These are phyloP conservation scores for Sebastes paucispinis DNA, from an alignment of 2,797 vertebrate species.

Conservation along the genomic window DNA sequence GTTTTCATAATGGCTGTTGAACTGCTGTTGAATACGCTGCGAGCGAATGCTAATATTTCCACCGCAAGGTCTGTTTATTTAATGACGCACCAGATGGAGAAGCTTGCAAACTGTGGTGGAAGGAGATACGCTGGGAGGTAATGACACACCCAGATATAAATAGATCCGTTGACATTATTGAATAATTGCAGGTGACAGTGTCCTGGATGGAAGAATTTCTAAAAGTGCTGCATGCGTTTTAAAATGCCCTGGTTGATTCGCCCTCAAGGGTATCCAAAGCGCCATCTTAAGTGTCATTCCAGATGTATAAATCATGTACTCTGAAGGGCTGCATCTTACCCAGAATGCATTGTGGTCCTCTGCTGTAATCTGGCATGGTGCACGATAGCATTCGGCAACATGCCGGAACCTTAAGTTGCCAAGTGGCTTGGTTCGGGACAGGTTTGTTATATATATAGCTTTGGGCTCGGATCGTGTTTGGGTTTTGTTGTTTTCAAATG, in stretches of 20 bases:
- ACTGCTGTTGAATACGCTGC: slow-evolving; percentile 36
- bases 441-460: neutral
- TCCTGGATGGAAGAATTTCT: slow-evolving; percentile 17
- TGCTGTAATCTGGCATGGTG: neutral
- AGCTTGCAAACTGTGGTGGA: slow-evolving; percentile 29
- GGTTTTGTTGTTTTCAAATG: neutral
- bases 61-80: slow-evolving; percentile 55
- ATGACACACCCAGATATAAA: slow-evolving; percentile 54
- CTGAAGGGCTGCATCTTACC: neutral
- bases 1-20: slow-evolving; percentile 26
- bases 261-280: slow-evolving; percentile 15
- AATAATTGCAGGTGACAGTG: slow-evolving; percentile 52
- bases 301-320: neutral
- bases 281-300: neutral
- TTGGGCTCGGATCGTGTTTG: neutral
- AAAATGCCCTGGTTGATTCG: slow-evolving; percentile 4
- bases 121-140: slow-evolving; percentile 36
- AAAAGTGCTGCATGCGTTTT: slow-evolving; percentile 20
- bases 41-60: slow-evolving; percentile 43
- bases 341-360: neutral
- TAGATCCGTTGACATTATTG: slow-evolving; percentile 55
- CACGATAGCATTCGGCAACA: neutral
- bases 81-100: slow-evolving; percentile 63
- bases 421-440: too few species aligned
- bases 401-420: neutral